Conservation (phyloP, 1,140 invertebrate genomes). For the Calliphora vicina region DNA sequence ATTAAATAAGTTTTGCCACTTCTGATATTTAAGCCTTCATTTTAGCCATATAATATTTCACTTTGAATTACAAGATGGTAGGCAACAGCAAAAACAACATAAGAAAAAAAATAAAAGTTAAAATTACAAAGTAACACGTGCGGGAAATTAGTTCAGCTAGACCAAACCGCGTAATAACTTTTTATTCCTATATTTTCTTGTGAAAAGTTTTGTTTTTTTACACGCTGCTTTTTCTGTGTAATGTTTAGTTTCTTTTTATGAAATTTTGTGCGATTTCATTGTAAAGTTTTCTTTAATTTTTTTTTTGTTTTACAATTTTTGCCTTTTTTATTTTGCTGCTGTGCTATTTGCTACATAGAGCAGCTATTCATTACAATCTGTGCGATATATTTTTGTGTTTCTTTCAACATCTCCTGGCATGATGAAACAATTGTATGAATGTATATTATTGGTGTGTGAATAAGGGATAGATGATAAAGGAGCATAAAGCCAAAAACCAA, state of each 20-base stretch:
- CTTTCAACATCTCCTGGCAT: background rate
- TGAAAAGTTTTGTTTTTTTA: background rate
- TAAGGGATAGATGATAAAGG: background rate
- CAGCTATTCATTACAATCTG: background rate
- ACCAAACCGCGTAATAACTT: background rate
- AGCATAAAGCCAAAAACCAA: slow-evolving; percentile 14
- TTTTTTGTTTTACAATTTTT: background rate
- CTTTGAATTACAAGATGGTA: background rate
- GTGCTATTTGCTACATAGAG: background rate
- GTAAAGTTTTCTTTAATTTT: background rate
- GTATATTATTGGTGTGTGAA: background rate
- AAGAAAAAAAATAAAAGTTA: background rate
- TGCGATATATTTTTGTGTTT: background rate
- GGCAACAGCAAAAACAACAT: too few species aligned
- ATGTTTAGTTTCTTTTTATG: background rate
- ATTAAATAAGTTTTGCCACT: background rate
- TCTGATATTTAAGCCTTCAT: background rate
- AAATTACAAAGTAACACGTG: slow-evolving; percentile 7
- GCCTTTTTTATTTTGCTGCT: too few species aligned
- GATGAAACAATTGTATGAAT: background rate
- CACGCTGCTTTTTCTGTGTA: background rate
- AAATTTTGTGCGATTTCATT: background rate
- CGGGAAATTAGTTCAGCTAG: background rate
- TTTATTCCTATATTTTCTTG: background rate
- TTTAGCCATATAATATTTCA: background rate